These are phyloP conservation scores for Hydrophis major DNA, from an alignment of 2,797 vertebrate species.

Conservation along the genomic window DNA sequence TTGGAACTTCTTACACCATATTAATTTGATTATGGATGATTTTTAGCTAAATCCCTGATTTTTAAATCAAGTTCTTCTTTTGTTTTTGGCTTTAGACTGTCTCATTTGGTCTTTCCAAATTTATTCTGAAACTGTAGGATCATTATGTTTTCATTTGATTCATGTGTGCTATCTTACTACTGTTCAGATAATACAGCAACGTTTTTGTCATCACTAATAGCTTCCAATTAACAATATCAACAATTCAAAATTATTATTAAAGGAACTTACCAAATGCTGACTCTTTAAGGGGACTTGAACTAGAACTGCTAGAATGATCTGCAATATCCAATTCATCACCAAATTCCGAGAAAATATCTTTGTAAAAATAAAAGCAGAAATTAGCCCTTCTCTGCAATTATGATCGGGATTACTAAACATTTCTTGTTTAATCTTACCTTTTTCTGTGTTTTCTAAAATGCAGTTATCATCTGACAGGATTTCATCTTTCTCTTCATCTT, in stretches of 20 bases:
- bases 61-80: neutral
- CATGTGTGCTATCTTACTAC: neutral
- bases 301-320: slow-evolving; percentile 55
- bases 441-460: slow-evolving; percentile 59
- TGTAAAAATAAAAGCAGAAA: slow-evolving; percentile 16
- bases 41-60: neutral
- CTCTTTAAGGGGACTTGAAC: slow-evolving; percentile 62
- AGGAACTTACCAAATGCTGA: slow-evolving; percentile 63
- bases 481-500: slow-evolving; percentile 62
- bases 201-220: neutral
- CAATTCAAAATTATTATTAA: neutral
- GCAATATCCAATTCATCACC: slow-evolving; percentile 66
- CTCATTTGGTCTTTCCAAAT: neutral
- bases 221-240: neutral
- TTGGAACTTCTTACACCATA: neutral
- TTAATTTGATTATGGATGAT: neutral
- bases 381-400: slow-evolving; percentile 10
- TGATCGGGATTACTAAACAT: neutral
- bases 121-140: neutral
- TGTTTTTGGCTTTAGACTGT: neutral
- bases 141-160: neutral
- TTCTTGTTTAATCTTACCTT: slow-evolving; percentile 55
- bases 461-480: slow-evolving; percentile 53
- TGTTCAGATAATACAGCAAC: neutral
- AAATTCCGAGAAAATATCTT: slow-evolving; percentile 68